Evolutionary conservation across 1,140 invertebrate genomes (phyloP), one percentile per base, ranked within the genome.

Genomic region (Drosophila orosa): DNA sequence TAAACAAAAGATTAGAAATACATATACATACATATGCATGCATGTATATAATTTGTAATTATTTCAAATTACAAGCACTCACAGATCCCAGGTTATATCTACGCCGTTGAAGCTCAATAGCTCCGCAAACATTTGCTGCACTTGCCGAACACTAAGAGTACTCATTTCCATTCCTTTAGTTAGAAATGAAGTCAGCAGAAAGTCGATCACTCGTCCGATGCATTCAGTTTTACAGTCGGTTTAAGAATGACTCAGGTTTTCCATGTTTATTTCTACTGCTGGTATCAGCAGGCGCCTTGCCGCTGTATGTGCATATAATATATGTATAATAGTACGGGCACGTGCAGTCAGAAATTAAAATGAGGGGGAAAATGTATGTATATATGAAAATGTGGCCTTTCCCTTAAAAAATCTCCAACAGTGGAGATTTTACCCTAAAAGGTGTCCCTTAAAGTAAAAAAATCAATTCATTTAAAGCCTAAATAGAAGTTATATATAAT

Each of bases 21-120:
- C 13, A 6, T 15, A 35, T n/a, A n/a, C n/a, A n/a, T n/a, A n/a
- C n/a, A n/a, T n/a, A 22, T 2, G 24, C 8, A 27, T 27, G 25
- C 6, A 29, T 29, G 8, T 29, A 9, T 19, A 17, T 10, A 19
- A 31, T 19, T 8, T 31, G 1, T 19, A 8, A 3, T 8, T 9
- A 39, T 39, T 17, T 10, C 0, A n/a, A n/a, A 37, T 37, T 37
- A 37, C 5, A n/a, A 35, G 22, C 9, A 59, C 62, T 65, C 19
- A 59, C 62, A 59, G 40, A 45, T 65, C 62, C 62, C 55, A 65
- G n/a, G 31, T 45, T 22, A 59, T 59, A 19, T 45, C 62, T 4
- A 29, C 29, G 6, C 29, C 55, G 35, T 35, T 2, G 17, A 3
- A 37, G 40, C 62, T 27, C 5, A 65, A 10, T 6, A 59, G 10